Evolutionary conservation across 1,140 invertebrate species (phyloP).

Genomic region (Aphelenchoides avenae): DNA sequence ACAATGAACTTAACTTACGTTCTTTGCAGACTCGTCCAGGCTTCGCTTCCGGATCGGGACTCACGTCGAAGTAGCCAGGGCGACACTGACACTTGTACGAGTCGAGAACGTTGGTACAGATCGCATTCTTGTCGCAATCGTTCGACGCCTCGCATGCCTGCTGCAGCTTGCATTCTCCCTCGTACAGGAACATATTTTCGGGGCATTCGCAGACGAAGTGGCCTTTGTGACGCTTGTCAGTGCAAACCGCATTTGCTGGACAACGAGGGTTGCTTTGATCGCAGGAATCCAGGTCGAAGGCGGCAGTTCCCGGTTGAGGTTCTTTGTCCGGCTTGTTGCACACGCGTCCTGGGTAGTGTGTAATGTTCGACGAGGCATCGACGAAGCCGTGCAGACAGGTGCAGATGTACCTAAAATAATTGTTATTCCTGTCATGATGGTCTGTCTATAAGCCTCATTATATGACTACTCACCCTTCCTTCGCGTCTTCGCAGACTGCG

Average conservation of each 20-base stretch:
- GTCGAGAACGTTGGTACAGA: slow-evolving; percentile 55
- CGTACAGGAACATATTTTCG: slow-evolving; percentile 46
- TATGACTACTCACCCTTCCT: slow-evolving; percentile 43
- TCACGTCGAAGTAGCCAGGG: slow-evolving; percentile 52
- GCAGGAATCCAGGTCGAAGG: slow-evolving; percentile 38
- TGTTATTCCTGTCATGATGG: background rate
- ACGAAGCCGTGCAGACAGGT: slow-evolving; percentile 48
- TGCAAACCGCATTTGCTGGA: slow-evolving; percentile 50
- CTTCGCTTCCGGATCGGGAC: slow-evolving; percentile 47
- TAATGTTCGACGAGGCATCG: slow-evolving; percentile 52
- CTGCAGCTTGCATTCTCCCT: slow-evolving; percentile 37
- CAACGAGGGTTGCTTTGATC: slow-evolving; percentile 30
- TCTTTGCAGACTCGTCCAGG: slow-evolving; percentile 56
- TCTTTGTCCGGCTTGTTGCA: slow-evolving; percentile 52
- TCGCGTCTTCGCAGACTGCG: slow-evolving; percentile 76
- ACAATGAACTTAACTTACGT: slow-evolving; percentile 35
- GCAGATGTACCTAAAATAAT: slow-evolving; percentile 40
- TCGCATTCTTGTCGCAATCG: slow-evolving; percentile 57
- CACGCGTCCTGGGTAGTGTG: slow-evolving; percentile 55
- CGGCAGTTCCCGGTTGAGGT: slow-evolving; percentile 10
- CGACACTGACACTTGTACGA: slow-evolving; percentile 55
- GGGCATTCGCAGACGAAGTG: slow-evolving; percentile 46
- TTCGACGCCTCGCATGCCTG: slow-evolving; percentile 43
- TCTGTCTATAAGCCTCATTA: background rate
- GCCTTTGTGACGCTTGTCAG: slow-evolving; percentile 35